Percentiles rank a stretch among this genome's conserved stretches.
Conservation (phyloP, 2,888 invertebrate genomes). For the Nebria salina region DNA sequence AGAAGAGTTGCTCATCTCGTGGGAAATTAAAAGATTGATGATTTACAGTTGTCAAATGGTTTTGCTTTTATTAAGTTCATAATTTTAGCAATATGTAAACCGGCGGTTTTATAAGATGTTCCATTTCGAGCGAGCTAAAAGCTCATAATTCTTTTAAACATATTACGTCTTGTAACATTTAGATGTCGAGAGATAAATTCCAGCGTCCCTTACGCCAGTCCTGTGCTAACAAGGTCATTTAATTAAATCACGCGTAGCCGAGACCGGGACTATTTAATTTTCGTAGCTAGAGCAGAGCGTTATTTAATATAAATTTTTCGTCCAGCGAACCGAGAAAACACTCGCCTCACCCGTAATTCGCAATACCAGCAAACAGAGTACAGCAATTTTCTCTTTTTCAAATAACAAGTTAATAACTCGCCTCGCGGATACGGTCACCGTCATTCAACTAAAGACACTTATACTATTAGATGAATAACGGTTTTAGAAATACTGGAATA, state of each 20-base stretch:
- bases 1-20: not conserved
- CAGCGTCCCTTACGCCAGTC: slow-evolving; percentile 13
- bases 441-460: no score
- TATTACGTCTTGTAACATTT: not conserved
- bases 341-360: not conserved
- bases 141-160: not conserved
- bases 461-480: no score
- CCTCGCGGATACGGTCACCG: no score
- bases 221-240: slow-evolving; percentile 33
- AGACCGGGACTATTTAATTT: slow-evolving; percentile 32
- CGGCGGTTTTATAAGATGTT: not conserved
- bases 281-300: slow-evolving; percentile 17
- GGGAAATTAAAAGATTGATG: not conserved
- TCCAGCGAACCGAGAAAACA: not conserved
- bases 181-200: not conserved
- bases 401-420: not conserved
- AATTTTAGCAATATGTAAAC: not conserved
- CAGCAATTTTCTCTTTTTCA: not conserved
- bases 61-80: not conserved
- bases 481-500: no score
- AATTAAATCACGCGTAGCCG: slow-evolving; percentile 39
- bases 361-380: not conserved
- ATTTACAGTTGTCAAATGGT: slow-evolving; percentile 2
- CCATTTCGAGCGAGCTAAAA: not conserved
- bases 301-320: slow-evolving; percentile 37